A percentile compares a stretch with the other conserved stretches of the same genome.
phyloP scores from a whole-genome alignment of 2,888 invertebrate genomes.

The Sinopyrophorus schimmeli region DNA sequence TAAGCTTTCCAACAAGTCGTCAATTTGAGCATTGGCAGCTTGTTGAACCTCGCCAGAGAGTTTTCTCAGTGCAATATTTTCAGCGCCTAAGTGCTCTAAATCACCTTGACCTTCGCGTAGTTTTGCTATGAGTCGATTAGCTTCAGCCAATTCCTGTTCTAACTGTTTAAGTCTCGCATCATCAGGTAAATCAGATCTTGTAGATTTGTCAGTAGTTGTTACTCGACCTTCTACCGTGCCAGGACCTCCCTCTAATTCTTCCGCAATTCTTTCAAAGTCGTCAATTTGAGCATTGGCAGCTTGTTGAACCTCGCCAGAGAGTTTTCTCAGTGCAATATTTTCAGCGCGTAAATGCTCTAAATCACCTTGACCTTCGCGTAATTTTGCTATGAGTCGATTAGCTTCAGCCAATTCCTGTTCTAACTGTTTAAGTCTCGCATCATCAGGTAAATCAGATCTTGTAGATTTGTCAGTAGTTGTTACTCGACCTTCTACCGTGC shows the following conservation, averaged over 20 bases:
- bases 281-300: conserved; percentile 49
- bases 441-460: no score
- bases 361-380: neutral
- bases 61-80: conserved; percentile 47
- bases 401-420: conserved; percentile 36
- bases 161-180: conserved; percentile 23
- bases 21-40: conserved; percentile 49
- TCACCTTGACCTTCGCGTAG: neutral
- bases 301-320: conserved; percentile 48
- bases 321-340: conserved; percentile 46
- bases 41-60: conserved; percentile 49
- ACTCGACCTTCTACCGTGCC: no score
- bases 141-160: conserved; percentile 35
- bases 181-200: no score
- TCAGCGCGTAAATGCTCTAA: conserved; percentile 37
- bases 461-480: no score
- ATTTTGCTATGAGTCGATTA: conserved; percentile 2
- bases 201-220: no score
- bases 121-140: conserved; percentile 12
- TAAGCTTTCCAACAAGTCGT: conserved; percentile 45
- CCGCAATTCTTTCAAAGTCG: conserved; percentile 45
- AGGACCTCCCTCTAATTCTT: no score
- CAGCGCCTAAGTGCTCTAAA: conserved; percentile 34
- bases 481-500: no score
- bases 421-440: conserved; percentile 22